These are phyloP conservation scores for Lycocorax pyrrhopterus DNA, from an alignment of 2,113 vertebrate genomes.

Conservation along the genomic window DNA sequence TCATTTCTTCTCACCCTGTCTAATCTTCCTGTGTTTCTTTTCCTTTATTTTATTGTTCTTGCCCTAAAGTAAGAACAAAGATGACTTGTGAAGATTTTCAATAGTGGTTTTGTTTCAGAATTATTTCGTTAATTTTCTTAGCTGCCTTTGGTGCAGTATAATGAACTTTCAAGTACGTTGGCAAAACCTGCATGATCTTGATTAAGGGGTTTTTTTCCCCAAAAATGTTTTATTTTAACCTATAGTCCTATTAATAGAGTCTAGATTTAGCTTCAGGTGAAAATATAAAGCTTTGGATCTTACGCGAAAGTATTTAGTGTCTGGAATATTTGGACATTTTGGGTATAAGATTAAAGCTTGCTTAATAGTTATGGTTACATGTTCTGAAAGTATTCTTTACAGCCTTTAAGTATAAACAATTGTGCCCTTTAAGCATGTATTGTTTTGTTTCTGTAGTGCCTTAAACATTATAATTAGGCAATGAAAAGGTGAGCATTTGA, in stretches of 20 bases:
- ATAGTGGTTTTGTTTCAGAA: neutral
- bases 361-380: neutral
- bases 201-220: neutral
- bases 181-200: neutral
- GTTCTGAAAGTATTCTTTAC: neutral
- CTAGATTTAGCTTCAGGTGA: neutral
- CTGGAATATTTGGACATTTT: neutral
- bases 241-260: neutral
- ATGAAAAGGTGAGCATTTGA: neutral
- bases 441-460: neutral
- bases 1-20: neutral
- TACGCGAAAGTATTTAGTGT: neutral
- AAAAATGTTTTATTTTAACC: neutral
- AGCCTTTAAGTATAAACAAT: neutral
- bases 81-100: neutral
- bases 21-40: neutral
- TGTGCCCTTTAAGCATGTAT: neutral
- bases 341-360: neutral
- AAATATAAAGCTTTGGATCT: neutral
- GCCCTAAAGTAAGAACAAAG: neutral
- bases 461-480: neutral
- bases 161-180: neutral
- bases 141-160: neutral
- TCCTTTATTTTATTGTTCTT: neutral
- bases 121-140: conserved; percentile 8